Evolutionary conservation across 2,113 vertebrate species (phyloP).

Genomic region (Scolopax mira): DNA sequence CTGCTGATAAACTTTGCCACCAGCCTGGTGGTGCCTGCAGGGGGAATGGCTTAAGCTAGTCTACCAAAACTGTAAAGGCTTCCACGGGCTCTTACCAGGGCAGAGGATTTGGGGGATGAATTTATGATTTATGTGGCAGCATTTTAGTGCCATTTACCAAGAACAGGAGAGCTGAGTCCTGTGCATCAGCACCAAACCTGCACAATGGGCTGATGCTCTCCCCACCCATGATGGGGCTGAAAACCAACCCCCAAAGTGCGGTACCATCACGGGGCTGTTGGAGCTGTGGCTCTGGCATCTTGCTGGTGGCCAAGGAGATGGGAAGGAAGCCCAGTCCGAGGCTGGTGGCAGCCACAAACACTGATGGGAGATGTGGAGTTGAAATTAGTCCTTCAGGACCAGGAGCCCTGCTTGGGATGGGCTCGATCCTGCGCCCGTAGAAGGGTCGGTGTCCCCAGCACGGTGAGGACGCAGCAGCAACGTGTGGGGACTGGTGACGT

Average conservation of each 20-base stretch:
- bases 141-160: neutral
- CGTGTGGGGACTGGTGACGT: neutral
- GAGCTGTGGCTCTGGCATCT: neutral
- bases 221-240: neutral
- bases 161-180: neutral
- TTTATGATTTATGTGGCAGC: neutral
- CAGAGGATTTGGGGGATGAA: neutral
- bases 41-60: neutral
- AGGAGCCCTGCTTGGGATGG: neutral
- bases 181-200: neutral
- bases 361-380: neutral
- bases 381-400: neutral
- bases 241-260: neutral
- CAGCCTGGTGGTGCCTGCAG: neutral
- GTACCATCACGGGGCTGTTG: fast-evolving
- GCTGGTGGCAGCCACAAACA: neutral
- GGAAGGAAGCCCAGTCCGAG: neutral
- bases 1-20: neutral
- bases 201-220: neutral
- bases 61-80: neutral
- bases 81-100: neutral
- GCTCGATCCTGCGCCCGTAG: fast-evolving
- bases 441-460: fast-evolving
- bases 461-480: neutral
- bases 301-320: neutral